A percentile compares a stretch with the other conserved stretches of the same genome.
These are phyloP conservation scores for Holacanthella duospinosa DNA, from an alignment of 2,888 invertebrate species.

Conservation along the genomic window DNA sequence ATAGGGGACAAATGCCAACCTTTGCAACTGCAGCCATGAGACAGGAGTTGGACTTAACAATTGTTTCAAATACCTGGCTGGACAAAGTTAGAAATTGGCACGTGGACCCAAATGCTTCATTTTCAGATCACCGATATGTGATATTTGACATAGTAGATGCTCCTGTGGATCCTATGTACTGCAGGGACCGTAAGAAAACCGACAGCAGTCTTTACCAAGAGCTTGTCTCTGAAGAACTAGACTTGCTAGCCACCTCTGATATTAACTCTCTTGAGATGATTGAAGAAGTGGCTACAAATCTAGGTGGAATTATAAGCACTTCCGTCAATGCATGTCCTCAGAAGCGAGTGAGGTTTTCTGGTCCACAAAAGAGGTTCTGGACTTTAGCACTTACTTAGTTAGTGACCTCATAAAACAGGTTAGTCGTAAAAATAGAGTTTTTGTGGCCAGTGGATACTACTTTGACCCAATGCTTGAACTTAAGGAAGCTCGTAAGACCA, in stretches of 20 bases:
- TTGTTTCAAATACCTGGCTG: background rate
- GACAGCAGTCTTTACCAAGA: constrained; percentile 10
- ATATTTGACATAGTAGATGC: background rate
- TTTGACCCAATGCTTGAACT: too few relatives aligned
- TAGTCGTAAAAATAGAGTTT: too few relatives aligned
- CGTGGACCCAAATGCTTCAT: constrained; percentile 13
- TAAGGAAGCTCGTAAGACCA: constrained; percentile 1
- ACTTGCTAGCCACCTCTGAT: background rate
- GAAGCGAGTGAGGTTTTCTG: background rate
- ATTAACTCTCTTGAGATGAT: background rate
- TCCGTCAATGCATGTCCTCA: constrained; percentile 12
- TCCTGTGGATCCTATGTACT: background rate
- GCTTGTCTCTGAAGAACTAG: background rate
- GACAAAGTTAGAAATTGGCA: constrained; percentile 11
- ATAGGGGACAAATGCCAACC: constrained; percentile 18
- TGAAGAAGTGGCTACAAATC: background rate
- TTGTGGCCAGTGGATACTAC: too few relatives aligned
- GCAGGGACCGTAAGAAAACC: constrained; percentile 13
- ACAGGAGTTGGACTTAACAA: constrained; percentile 19
- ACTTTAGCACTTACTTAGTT: too few relatives aligned
- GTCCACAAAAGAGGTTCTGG: constrained; percentile 15
- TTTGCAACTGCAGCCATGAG: constrained; percentile 13
- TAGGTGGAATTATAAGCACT: background rate
- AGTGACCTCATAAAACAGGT: too few relatives aligned
- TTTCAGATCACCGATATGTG: constrained; percentile 21